A percentile compares a stretch with the other conserved stretches of the same genome.
Conservation (phyloP, 2,113 vertebrate species). For the Vimba vimba region DNA sequence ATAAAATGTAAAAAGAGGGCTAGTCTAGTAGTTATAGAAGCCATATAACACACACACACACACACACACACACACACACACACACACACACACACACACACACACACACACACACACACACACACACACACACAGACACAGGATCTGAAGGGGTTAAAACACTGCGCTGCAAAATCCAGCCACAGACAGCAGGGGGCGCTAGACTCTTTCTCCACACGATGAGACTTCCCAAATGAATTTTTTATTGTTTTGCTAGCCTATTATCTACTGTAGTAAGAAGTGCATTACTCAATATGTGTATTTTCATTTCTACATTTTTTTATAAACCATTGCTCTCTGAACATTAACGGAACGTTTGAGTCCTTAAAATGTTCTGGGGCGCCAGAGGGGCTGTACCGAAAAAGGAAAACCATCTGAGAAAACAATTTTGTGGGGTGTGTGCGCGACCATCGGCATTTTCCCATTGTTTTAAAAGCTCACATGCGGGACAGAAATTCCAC, state of each 20-base stretch:
- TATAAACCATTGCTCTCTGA: too few relatives aligned
- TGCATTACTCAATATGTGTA: background rate
- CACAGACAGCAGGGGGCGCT: conserved; percentile 33
- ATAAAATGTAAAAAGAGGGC: too few relatives aligned
- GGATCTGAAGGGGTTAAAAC: too few relatives aligned
- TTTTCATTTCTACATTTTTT: too few relatives aligned
- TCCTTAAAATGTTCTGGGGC: background rate
- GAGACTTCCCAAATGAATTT: background rate
- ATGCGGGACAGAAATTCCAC: background rate
- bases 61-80: too few relatives aligned
- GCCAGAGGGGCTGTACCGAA: conserved; percentile 14
- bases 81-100: too few relatives aligned
- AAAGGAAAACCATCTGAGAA: conserved; percentile 45
- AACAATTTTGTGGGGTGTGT: conserved; percentile 41
- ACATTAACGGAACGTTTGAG: background rate
- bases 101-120: too few relatives aligned
- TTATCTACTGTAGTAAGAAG: background rate
- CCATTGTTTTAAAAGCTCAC: conserved; percentile 18
- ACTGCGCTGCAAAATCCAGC: background rate
- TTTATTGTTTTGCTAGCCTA: background rate
- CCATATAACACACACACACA: too few relatives aligned
- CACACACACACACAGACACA: too few relatives aligned
- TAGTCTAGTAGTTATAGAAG: too few relatives aligned
- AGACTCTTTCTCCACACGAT: background rate
- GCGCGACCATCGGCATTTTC: conserved; percentile 1